Percentiles rank a stretch among this genome's conserved stretches.
Conservation (phyloP, 2,113 vertebrate genomes). For the Phrynosoma blainvillii region DNA sequence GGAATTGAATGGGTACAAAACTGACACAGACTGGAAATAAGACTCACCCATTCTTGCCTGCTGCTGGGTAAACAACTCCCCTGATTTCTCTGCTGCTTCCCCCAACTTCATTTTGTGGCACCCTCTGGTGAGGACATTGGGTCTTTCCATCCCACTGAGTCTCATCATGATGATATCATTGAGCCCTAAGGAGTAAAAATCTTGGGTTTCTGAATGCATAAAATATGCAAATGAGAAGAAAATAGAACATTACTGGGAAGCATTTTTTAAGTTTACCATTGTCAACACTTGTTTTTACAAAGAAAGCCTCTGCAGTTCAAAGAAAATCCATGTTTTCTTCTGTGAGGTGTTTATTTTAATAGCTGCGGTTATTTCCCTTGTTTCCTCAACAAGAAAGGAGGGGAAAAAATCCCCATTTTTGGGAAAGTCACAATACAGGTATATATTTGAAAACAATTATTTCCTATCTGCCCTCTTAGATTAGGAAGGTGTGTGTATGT, state of each 20-base stretch:
- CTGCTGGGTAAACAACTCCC: no score
- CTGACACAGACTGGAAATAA: no score
- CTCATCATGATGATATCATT: neutral
- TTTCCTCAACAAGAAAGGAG: conserved; percentile 50
- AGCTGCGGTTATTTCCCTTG: conserved; percentile 42
- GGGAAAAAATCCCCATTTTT: conserved; percentile 51
- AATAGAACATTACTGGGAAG: neutral
- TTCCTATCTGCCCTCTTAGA: conserved; percentile 61
- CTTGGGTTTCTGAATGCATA: neutral
- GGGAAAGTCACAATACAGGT: conserved; percentile 61
- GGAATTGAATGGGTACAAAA: no score
- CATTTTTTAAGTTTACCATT: neutral
- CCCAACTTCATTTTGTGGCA: no score
- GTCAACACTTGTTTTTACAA: neutral
- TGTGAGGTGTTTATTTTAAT: conserved; percentile 40
- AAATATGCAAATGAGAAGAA: neutral
- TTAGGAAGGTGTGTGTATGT: conserved; percentile 36
- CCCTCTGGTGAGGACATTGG: no score
- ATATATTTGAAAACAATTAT: conserved; percentile 62
- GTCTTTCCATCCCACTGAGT: no score
- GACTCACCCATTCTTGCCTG: no score
- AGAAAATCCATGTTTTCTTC: conserved; percentile 52
- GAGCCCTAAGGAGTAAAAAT: neutral
- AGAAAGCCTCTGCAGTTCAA: neutral
- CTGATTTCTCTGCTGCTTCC: no score